Conservation (phyloP, 92 coral and sea anemone genomes). For the Porites lobata region DNA sequence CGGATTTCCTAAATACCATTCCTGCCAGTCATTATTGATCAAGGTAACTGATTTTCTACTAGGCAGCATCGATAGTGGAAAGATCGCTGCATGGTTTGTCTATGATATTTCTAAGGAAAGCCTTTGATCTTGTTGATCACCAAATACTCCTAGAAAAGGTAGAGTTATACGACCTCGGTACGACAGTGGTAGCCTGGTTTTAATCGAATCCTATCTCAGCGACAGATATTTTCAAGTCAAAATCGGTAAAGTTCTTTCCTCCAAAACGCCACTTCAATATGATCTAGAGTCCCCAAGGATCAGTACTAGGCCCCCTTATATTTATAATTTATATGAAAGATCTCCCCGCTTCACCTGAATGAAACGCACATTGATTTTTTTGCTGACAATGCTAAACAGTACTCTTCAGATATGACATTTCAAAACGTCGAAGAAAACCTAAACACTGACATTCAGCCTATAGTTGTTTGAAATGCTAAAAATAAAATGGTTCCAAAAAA, state of each 20-base stretch:
- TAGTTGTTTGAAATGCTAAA: background rate
- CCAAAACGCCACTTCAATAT: background rate
- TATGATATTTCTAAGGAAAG: background rate
- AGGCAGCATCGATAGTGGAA: background rate
- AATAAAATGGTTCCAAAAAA: background rate
- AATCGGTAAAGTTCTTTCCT: background rate
- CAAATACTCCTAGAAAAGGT: background rate
- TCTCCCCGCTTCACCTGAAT: background rate
- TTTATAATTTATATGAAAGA: background rate
- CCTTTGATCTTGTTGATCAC: background rate
- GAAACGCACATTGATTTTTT: background rate
- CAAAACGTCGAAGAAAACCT: background rate
- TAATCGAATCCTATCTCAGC: background rate
- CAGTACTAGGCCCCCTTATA: background rate
- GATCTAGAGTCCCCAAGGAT: background rate
- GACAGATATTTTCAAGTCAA: background rate
- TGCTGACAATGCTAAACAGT: background rate
- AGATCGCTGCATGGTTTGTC: background rate
- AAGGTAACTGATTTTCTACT: background rate
- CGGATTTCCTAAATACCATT: slow-evolving; percentile 35
- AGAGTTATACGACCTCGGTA: background rate
- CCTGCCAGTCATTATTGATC: slow-evolving; percentile 40
- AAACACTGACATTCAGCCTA: background rate
- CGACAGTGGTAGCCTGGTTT: background rate
- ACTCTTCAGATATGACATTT: background rate